Evolutionary conservation across 1,140 invertebrate species (phyloP), one percentile per base, ranked within the genome.

Genomic region (Heliothis virescens): DNA sequence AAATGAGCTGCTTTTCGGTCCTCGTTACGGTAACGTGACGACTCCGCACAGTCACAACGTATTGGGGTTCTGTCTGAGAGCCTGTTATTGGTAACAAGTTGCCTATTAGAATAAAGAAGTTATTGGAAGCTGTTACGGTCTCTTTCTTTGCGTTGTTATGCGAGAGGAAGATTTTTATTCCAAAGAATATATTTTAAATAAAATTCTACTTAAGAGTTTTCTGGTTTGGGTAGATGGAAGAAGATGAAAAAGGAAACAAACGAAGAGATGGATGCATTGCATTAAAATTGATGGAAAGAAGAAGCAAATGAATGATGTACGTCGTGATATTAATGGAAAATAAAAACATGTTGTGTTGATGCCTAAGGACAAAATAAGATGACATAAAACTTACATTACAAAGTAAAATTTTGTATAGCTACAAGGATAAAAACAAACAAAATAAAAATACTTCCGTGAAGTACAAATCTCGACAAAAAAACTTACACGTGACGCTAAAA

Each of bases 1-100:
- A 83, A 81, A 86, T 84, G 79, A 83, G 79, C 53, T 62, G 11
- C 48, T 7, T 26, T 10, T 18, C 47, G 7, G 34, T 41, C 34
- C 60, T 47, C 34, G 62, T 65, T 47, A 62, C 11, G 16, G 55
- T 62, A 65, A 65, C 41, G n/a, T 53, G 63, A 72, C 57, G 26
- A 50, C 81, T 79, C 48, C 3, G 34, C 7, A 60, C 77, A 52
- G 21, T 65, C 21, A 65, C 47, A 59, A 55, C 21, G 55, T 50
- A 50, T 62, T 57, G 5, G 1, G 18, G 21, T 26, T 59, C 5
- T 0, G 60, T 48, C 34, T 65, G 1, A 48, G 29, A 18, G 41
- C 15, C 15, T 47, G 34, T 65, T 65, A 65, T 65, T 48, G 34
- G 9, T 18, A 65, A 65, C 62, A 18, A 13, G 62, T 48, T 48